Evolutionary conservation across 1,140 invertebrate genomes (phyloP).

Genomic region (Chymomyza costata): DNA sequence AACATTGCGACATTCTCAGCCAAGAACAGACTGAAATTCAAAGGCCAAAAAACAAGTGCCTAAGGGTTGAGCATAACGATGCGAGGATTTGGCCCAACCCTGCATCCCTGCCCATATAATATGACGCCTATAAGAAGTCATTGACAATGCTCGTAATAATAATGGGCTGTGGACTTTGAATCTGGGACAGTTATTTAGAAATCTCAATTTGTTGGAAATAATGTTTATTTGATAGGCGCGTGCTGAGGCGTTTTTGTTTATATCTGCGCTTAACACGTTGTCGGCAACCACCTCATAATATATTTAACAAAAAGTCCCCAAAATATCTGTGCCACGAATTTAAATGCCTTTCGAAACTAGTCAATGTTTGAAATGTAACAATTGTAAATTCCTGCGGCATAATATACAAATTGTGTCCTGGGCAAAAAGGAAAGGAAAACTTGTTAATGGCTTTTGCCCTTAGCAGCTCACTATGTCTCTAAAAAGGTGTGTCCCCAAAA

Average conservation of each 20-base stretch:
- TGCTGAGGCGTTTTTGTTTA: slow-evolving; percentile 30
- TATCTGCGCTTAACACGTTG: slow-evolving; percentile 40
- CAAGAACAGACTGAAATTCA: slow-evolving; percentile 6
- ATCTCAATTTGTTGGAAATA: slow-evolving; percentile 24
- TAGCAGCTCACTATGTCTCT: background rate
- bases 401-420: background rate
- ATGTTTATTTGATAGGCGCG: slow-evolving; percentile 59
- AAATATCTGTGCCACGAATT: slow-evolving; percentile 46
- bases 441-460: slow-evolving; percentile 44
- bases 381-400: slow-evolving; percentile 53
- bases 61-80: slow-evolving; percentile 27
- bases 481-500: background rate
- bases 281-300: slow-evolving; percentile 35
- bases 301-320: slow-evolving; percentile 47
- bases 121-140: no score
- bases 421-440: slow-evolving; percentile 19
- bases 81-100: no score
- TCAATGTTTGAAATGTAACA: no score
- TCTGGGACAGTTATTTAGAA: background rate
- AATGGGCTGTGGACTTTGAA: no score
- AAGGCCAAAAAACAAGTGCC: slow-evolving; percentile 14
- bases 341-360: no score
- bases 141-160: no score
- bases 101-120: no score
- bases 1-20: no score